Evolutionary conservation across 2,113 vertebrate genomes (phyloP).

Genomic region (Ptilonorhynchus violaceus): DNA sequence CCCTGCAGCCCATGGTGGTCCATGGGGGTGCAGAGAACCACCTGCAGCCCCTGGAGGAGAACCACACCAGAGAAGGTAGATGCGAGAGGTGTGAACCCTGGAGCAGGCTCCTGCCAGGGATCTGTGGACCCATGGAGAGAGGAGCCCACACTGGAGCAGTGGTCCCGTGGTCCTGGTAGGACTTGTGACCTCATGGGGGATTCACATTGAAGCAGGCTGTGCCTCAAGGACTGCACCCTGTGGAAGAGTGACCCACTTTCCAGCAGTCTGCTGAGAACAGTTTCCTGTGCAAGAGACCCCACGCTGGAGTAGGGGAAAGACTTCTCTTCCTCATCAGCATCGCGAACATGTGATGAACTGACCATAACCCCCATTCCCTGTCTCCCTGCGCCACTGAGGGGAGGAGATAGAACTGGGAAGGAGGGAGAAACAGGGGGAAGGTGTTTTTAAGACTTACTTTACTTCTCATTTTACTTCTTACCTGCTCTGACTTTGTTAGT

Average conservation of each 20-base stretch:
- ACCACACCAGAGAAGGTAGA: background rate
- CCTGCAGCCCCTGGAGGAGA: background rate
- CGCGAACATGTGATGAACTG: background rate
- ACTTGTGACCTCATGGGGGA: background rate
- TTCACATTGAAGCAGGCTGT: background rate
- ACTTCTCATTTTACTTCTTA: background rate
- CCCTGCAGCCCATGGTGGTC: background rate
- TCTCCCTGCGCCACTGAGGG: background rate
- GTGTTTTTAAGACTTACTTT: background rate
- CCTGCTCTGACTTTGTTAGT: background rate
- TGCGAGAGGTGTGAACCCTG: background rate
- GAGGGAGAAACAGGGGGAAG: background rate
- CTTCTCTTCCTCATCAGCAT: background rate
- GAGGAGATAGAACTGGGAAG: background rate
- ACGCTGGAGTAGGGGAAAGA: background rate
- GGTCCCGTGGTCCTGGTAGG: accelerated
- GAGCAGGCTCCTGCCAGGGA: background rate
- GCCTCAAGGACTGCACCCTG: background rate
- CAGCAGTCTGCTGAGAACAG: background rate
- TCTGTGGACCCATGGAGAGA: background rate
- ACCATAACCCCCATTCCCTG: background rate
- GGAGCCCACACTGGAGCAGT: background rate
- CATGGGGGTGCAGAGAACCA: background rate
- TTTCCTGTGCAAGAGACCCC: background rate
- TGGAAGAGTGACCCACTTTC: background rate